Conservation (phyloP, 2,888 invertebrate species). For the Morpho helenor region DNA sequence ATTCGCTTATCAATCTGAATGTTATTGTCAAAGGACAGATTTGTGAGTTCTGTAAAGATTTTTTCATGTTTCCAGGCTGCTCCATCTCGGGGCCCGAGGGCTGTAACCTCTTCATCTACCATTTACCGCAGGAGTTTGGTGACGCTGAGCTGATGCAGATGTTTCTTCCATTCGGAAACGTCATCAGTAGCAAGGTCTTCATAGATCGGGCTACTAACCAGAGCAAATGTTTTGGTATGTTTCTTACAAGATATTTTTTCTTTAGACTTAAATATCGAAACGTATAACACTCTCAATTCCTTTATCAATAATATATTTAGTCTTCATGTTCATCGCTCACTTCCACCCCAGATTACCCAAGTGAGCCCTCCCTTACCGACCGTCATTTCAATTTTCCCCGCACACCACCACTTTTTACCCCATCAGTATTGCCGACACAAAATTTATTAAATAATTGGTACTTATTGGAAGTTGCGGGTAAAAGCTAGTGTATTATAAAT, state of each 20-base stretch:
- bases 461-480: too few relatives aligned
- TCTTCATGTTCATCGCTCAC: too few relatives aligned
- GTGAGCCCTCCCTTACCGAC: too few relatives aligned
- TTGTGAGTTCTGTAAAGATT: constrained; percentile 84
- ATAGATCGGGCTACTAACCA: constrained; percentile 99
- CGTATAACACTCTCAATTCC: neutral
- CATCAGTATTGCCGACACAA: too few relatives aligned
- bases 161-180: constrained; percentile 99
- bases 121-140: constrained; percentile 99
- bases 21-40: constrained; percentile 62
- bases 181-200: constrained; percentile 99
- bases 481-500: neutral
- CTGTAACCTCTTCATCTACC: constrained; percentile 99
- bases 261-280: too few relatives aligned
- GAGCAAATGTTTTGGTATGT: constrained; percentile 99
- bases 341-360: too few relatives aligned
- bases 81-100: constrained; percentile 99
- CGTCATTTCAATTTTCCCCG: too few relatives aligned
- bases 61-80: constrained; percentile 90
- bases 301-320: too few relatives aligned
- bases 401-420: too few relatives aligned
- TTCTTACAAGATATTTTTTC: too few relatives aligned
- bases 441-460: too few relatives aligned
- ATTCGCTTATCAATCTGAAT: constrained; percentile 26
- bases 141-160: constrained; percentile 99